Base-by-base conservation (phyloP, 1,140 invertebrate genomes). In the Druon quercuslanigerum region DNA sequence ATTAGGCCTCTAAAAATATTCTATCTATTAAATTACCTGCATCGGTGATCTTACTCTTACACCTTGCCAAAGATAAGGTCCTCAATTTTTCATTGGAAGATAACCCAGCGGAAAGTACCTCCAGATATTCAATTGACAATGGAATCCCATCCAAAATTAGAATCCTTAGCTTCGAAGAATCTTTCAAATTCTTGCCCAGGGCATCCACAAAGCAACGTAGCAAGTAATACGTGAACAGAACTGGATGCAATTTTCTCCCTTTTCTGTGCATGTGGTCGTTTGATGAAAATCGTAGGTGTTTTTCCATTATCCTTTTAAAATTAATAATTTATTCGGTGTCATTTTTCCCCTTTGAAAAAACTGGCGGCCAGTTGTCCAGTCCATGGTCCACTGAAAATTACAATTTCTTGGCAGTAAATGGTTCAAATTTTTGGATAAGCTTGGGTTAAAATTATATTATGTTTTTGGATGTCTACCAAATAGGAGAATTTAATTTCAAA, bases 61-160 rank as follows among this genome's bases (percentile, higher is more conserved):
- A 85, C 60, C 60, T 75, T 3, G 54, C 54, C 8, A 85, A 46
- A 5, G 81, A 80, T 9, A 85, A 51, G 20, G 16, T 72, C 9
- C 14, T 66, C 8, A 86, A 51, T 75, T 72, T 83, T n/a, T 56
- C 33, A 73, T 85, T 85, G 46, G 40, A 52, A 11, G 25, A 20
- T 54, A 86, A 51, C 2, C 81, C 83, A 7, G 71, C 71, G 25
- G 71, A 79, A 3, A 86, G 76, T n/a, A 82, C 77, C 20, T 78
- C 71, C 50, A 85, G 16, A 71, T 85, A 86, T 50, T 79, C 81
- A 0, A 20, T 7, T 51, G 57, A 0, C 66, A 86, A 13, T 5
- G 85, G 85, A 25, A 86, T 83, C 4, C 84, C 84, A 52, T 85
- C 83, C 7, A 86, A 54, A 16, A 19, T 56, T 14, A 85, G 75